Percentiles rank a stretch among this genome's conserved stretches.
These are phyloP conservation scores for Rhinoptilus africanus DNA, from an alignment of 2,113 vertebrate species.

Conservation along the genomic window DNA sequence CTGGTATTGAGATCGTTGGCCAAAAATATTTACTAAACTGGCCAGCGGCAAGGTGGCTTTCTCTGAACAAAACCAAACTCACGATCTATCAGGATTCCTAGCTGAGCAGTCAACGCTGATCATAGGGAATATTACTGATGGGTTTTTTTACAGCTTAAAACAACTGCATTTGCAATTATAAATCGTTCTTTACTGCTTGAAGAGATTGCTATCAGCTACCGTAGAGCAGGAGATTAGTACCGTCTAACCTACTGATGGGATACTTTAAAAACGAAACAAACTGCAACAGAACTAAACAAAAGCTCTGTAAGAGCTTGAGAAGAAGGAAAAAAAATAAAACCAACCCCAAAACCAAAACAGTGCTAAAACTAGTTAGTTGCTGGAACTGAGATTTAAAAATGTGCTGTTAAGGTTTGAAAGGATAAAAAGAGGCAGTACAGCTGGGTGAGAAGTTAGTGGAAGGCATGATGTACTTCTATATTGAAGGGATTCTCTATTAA, in stretches of 20 bases:
- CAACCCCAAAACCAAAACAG: neutral
- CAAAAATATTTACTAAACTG: neutral
- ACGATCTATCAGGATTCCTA: neutral
- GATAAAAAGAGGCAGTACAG: neutral
- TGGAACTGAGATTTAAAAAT: neutral
- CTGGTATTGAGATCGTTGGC: neutral
- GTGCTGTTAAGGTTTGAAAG: fast-evolving
- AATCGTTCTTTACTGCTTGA: neutral
- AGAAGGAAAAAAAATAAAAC: too few species aligned
- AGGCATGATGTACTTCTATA: neutral
- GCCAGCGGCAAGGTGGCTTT: neutral
- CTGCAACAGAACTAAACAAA: neutral
- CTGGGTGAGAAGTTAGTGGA: neutral
- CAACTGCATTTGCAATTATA: neutral
- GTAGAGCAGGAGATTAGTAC: neutral
- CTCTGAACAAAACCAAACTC: neutral
- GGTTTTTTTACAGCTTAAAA: neutral
- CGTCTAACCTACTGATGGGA: neutral
- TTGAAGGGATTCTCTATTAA: neutral
- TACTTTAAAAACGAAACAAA: neutral
- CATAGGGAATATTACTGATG: neutral
- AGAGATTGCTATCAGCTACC: neutral
- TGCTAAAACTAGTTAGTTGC: neutral
- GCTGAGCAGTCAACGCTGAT: neutral
- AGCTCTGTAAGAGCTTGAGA: neutral